phyloP scores from a whole-genome alignment of 1,140 invertebrate species.

The Babylonia areolata region DNA sequence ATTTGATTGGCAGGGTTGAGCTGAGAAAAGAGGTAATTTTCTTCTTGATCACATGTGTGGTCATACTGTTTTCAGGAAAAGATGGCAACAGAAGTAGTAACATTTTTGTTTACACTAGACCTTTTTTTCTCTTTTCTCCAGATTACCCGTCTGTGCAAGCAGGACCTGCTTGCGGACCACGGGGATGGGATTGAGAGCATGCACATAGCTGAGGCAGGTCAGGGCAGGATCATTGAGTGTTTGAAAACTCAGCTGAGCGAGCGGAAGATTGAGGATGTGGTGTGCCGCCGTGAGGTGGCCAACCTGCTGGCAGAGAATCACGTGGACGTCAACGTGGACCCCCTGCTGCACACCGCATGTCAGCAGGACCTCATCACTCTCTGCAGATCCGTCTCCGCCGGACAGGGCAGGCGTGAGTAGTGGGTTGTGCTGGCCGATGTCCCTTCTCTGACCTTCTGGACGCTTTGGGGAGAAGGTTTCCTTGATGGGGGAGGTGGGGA shows the following conservation, averaged over 20 bases:
- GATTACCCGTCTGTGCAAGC: neutral
- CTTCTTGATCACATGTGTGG: too few species aligned
- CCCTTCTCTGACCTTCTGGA: too few species aligned
- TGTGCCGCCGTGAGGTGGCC: constrained; percentile 82
- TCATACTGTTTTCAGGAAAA: too few species aligned
- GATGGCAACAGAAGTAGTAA: too few species aligned
- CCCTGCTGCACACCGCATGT: constrained; percentile 78
- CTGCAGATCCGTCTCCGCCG: constrained; percentile 88
- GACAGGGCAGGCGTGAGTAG: constrained; percentile 82
- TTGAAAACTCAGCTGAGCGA: constrained; percentile 87
- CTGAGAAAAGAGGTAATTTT: too few species aligned
- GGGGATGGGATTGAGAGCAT: constrained; percentile 1
- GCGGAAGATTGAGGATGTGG: constrained; percentile 79
- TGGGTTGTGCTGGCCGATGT: too few species aligned
- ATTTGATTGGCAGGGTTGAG: too few species aligned
- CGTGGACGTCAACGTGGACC: constrained; percentile 81
- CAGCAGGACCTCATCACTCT: constrained; percentile 84
- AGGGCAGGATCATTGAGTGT: constrained; percentile 87
- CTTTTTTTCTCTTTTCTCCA: neutral
- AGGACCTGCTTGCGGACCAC: neutral
- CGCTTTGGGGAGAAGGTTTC: too few species aligned
- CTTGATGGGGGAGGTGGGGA: too few species aligned
- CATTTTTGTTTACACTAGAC: too few species aligned
- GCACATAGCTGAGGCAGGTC: constrained; percentile 73
- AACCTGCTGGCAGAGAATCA: constrained; percentile 79